Conservation (phyloP, 2,797 vertebrate genomes). For the Sebastiscus albofasciatus region DNA sequence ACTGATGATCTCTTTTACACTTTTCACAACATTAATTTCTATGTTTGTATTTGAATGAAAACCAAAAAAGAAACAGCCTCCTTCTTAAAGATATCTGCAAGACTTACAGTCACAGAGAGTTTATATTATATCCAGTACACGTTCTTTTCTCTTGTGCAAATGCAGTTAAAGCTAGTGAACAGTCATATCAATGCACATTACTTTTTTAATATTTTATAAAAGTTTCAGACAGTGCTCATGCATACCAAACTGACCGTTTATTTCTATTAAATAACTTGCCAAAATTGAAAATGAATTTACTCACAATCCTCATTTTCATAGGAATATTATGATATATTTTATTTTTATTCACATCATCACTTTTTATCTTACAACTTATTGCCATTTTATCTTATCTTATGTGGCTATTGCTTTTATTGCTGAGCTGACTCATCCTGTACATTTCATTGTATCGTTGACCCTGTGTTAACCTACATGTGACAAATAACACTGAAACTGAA, state of each 20-base stretch:
- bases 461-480: no score
- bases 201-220: not conserved
- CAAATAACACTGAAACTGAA: no score
- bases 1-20: slow-evolving; percentile 2
- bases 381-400: no score
- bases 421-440: no score
- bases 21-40: not conserved
- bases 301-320: no score
- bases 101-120: not conserved
- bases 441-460: no score
- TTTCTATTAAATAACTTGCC: not conserved
- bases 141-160: not conserved
- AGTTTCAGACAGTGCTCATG: not conserved
- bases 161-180: not conserved
- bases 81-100: not conserved
- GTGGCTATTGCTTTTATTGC: no score
- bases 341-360: no score
- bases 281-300: not conserved
- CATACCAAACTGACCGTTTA: not conserved
- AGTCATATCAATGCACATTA: not conserved
- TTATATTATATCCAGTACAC: not conserved
- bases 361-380: no score
- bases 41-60: not conserved
- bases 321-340: no score
- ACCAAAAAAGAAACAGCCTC: not conserved